Base-by-base conservation (phyloP, 2,797 vertebrate species). In the Myotis findleyi region DNA sequence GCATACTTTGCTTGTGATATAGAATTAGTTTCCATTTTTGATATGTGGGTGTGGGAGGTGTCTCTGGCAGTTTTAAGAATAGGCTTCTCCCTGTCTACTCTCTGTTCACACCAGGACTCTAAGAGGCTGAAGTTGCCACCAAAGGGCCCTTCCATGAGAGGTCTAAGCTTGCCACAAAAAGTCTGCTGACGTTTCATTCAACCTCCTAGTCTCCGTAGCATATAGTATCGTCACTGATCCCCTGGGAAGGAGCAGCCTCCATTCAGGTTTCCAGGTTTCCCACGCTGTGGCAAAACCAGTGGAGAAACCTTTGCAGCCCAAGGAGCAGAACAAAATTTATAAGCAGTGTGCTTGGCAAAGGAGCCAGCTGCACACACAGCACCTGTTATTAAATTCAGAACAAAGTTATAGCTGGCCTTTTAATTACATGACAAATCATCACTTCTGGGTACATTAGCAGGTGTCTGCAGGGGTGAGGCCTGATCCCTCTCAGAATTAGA, bases 301-400 rank as follows among this genome's bases (percentile, higher is more conserved):
- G 82, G 94, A 97, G 89, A 97, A 97, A 96, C 57, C 75, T 96
- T 96, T 90, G 92, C 96, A 97, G 96, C 83, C 86, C 16, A 95
- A 90, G 93, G 84, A 97, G 59, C 89, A 53, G 38, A 66, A 85
- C 71, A 90, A 82, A 90, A 77, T 97, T 94, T 97, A 80, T 33
- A 97, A 96, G 89, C 88, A 89, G 17, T 82, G 97, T 97, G 69
- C 90, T 95, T 95, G 47, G 96, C 89, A 77, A 91, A 97, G 84
- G 90, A 96, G 64, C 88, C 96, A 93, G 91, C 95, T 97, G 89
- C 51, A 89, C 62, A 93, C 77, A 79, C 7, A 64, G 71, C 88
- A 44, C 81, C 96, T 95, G 66, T 83, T 96, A 11, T 88, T 92
- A 91, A 95, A 94, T 95, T 95, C 87, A 71, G 95, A 96, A 96